Percentiles rank a stretch among this genome's conserved stretches.
phyloP scores from a whole-genome alignment of 2,797 vertebrate genomes.

The Anguilla anguilla region DNA sequence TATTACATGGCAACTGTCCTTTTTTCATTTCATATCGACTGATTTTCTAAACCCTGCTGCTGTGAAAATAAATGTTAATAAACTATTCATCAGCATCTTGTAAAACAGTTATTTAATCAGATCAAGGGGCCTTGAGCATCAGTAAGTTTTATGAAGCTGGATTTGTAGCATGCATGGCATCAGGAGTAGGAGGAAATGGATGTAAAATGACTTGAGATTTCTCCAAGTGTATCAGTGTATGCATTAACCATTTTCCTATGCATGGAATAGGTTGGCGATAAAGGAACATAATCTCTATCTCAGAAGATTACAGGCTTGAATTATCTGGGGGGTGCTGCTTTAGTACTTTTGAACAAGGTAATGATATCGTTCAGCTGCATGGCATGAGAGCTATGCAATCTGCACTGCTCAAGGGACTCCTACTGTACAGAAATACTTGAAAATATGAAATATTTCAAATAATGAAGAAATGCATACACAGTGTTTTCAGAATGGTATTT shows the following conservation, averaged over 20 bases:
- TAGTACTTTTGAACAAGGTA: not conserved
- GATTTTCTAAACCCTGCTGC: not conserved
- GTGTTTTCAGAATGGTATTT: not conserved
- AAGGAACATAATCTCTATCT: not conserved
- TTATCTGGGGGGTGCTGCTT: not conserved
- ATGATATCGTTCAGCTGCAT: not conserved
- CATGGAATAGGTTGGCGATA: too few species aligned
- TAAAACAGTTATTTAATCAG: conserved; percentile 5
- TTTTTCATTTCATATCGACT: not conserved
- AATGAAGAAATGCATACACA: not conserved
- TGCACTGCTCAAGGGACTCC: not conserved
- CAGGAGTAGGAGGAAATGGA: not conserved
- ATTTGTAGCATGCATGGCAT: not conserved
- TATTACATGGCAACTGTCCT: not conserved
- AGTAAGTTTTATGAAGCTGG: not conserved
- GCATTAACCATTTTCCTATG: conserved; percentile 1
- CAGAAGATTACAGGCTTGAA: not conserved
- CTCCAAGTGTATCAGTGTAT: not conserved
- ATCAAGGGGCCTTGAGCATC: not conserved
- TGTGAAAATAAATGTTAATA: not conserved
- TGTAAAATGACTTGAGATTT: not conserved
- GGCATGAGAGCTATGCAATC: not conserved
- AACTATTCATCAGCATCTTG: conserved; percentile 6
- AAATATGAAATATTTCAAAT: not conserved
- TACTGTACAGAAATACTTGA: not conserved